Evolutionary conservation across 2,797 vertebrate species (phyloP), one percentile per base, ranked within the genome.

Genomic region (Botia almorhae): DNA sequence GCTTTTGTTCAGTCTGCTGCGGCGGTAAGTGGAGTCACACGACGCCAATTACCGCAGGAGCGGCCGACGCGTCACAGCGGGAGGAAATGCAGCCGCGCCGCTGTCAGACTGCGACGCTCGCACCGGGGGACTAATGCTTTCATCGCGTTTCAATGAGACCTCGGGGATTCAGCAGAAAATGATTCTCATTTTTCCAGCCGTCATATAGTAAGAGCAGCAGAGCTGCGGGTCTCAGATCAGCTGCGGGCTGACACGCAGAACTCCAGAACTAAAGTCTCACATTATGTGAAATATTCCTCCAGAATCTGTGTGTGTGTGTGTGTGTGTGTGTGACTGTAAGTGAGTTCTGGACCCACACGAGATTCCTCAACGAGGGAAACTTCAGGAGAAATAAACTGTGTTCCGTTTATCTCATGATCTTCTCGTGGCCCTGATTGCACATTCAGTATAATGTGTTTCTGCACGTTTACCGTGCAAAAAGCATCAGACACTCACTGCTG

Each of bases 31-130:
- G 80, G 77, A 81, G 63, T 78, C 83, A 75, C 19, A 58, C 81
- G 39, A 83, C 63, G 46, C 68, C 73, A 87, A 77, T 83, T 87
- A 87, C 61, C 63, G 60, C 26, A n/a, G 56, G 19, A 50, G 48
- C 48, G 48, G 12, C 48, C 48, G 48, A 33, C 3, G 60, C 26
- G 0, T 36, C 55, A 26, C 55, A 73, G 55, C 71, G 14, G 71
- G 36, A 53, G 36, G 19, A 51, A 51, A 33, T 53, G n/a, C 5
- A 8, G 51, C 48, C 43, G 11, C 43, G 7, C 81, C 80, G 74
- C 60, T 1, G 74, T 63, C 73, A 83, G 80, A 71, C 61, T 1
- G 75, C 64, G 65, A 68, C 58, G 50, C 65, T 58, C 46, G 74
- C 64, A 78, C 81, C 71, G 10, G 39, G 70, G 51, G 74, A 82